Evolutionary conservation across 2,888 invertebrate species (phyloP), one percentile per base, ranked within the genome.

Genomic region (Tromatobia lineatoria): DNA sequence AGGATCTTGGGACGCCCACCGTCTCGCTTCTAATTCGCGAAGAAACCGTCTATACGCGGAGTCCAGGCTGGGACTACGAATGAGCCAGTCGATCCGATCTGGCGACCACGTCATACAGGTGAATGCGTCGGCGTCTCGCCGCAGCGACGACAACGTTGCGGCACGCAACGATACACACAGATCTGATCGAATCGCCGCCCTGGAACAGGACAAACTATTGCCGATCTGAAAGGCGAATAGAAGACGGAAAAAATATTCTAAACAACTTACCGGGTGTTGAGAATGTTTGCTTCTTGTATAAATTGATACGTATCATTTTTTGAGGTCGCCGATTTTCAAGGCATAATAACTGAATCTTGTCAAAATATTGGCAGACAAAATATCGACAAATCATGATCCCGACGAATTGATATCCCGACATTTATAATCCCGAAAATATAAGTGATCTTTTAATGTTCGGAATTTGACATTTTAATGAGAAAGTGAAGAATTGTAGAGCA

Each of bases 81-180:
- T 84, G 84, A 79, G 80, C 87, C 86, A 87, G 64, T 70, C 81
- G 84, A 86, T 88, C 89, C 88, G 88, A 90, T 91, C 89, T 86
- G 87, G 90, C 88, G 91, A 90, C 91, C 89, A 90, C 92, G 93
- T 93, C 93, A 92, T 91, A 88, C 91, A 91, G 90, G 91, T 92
- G 90, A 92, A 90, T 86, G 90, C 91, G 91, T 92, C 88, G 92
- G 91, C 91, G 90, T 87, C 71, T 67, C 77, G 78, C 52, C 54
- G 69, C 73, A 59, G 54, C 74, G 54, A 76, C 76, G 73, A 80
- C 80, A 50, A 50, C 69, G 79, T 74, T 61, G 70, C 54, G 64
- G 42, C 70, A 61, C 59, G 45, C 61, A 59, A 73, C 34, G 52
- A 77, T 59, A 25, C 38, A 34, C 54, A 45, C 25, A n/a, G 66